Evolutionary conservation across 2,888 invertebrate species (phyloP).

Genomic region (Gymnosoma rotundatum): DNA sequence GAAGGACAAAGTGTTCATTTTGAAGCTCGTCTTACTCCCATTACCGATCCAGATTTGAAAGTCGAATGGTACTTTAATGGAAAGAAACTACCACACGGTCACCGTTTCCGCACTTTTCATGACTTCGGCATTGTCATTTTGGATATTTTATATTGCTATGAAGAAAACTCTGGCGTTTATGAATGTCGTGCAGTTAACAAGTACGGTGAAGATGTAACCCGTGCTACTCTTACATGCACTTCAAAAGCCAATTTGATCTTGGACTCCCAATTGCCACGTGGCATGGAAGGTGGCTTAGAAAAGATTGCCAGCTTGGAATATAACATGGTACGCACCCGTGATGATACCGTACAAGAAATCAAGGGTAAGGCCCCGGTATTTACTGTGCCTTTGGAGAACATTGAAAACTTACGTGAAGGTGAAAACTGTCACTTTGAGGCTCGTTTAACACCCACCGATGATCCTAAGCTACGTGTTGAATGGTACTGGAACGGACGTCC

Average conservation of each 20-base stretch:
- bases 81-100: conserved; percentile 95
- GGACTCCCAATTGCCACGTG: conserved; percentile 95
- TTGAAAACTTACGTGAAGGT: conserved; percentile 93
- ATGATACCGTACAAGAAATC: conserved; percentile 88
- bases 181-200: conserved; percentile 97
- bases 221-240: conserved; percentile 91
- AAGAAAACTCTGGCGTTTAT: conserved; percentile 96
- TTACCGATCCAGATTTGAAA: conserved; percentile 95
- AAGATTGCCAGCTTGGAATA: conserved; percentile 96
- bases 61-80: conserved; percentile 98
- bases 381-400: conserved; percentile 93
- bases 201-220: conserved; percentile 93
- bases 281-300: conserved; percentile 97
- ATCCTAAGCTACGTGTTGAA: conserved; percentile 94
- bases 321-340: conserved; percentile 90
- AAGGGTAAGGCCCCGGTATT: conserved; percentile 94
- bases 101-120: conserved; percentile 98
- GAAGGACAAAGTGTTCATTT: conserved; percentile 98
- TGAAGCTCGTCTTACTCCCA: conserved; percentile 95
- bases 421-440: conserved; percentile 96
- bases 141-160: conserved; percentile 97
- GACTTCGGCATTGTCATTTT: conserved; percentile 98
- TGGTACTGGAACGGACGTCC: conserved; percentile 98
- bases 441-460: conserved; percentile 93
- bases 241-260: conserved; percentile 94